phyloP scores from a whole-genome alignment of 2,797 vertebrate species.

The Melanotaenia parkinsoni region DNA sequence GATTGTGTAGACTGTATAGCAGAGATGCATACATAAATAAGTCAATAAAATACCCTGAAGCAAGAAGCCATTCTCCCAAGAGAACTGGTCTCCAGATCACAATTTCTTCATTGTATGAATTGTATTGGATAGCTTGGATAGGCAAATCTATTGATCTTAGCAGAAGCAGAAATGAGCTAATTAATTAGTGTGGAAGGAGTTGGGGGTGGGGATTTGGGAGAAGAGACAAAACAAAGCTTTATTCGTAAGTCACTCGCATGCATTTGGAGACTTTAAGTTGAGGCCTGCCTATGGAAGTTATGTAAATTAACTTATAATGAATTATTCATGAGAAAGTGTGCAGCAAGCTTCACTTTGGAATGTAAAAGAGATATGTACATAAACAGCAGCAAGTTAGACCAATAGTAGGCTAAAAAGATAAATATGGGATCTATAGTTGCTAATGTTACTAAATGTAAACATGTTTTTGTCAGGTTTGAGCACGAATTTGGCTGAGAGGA shows the following conservation, averaged over 20 bases:
- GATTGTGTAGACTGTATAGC: slow-evolving; percentile 13
- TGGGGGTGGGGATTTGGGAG: not conserved
- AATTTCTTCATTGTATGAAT: slow-evolving; percentile 46
- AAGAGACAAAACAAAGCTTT: slow-evolving; percentile 35
- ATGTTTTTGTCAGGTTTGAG: slow-evolving; percentile 48
- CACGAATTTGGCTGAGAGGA: slow-evolving; percentile 1
- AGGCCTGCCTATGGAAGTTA: slow-evolving; percentile 45
- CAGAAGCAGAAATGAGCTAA: slow-evolving; percentile 64
- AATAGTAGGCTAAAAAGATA: slow-evolving; percentile 55
- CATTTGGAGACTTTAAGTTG: slow-evolving; percentile 47
- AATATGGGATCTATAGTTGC: slow-evolving; percentile 66
- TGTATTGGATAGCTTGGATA: slow-evolving; percentile 38
- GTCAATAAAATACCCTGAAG: slow-evolving; percentile 19
- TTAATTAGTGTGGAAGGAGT: slow-evolving; percentile 53
- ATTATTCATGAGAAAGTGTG: slow-evolving; percentile 66
- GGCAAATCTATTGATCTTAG: slow-evolving; percentile 64
- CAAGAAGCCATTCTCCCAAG: slow-evolving; percentile 37
- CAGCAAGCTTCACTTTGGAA: slow-evolving; percentile 68
- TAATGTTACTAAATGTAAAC: slow-evolving; percentile 51
- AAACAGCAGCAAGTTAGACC: slow-evolving; percentile 49
- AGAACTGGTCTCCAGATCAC: slow-evolving; percentile 34
- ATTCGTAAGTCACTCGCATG: slow-evolving; percentile 35
- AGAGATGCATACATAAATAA: slow-evolving; percentile 18
- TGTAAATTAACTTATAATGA: slow-evolving; percentile 67
- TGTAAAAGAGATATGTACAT: slow-evolving; percentile 72